Base-by-base conservation (phyloP, 1,140 invertebrate species). In the Thalassaphorura encarpata region DNA sequence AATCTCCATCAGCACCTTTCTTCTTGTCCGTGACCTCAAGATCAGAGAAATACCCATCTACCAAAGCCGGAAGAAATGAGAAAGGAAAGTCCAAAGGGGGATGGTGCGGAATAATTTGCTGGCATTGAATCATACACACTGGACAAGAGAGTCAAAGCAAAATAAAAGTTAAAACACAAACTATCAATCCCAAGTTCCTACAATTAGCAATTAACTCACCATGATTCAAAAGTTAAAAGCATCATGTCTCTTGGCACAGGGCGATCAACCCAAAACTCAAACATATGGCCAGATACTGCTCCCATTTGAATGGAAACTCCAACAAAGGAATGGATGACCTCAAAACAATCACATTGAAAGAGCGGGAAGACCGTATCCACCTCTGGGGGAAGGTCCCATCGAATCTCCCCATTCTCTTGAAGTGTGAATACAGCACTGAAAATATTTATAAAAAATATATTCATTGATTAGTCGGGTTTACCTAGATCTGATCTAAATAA, bases 331-430 rank as follows among this genome's bases (percentile, higher is more conserved):
- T 64, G 71, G 60, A 71, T 70, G 13, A 79, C 69, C 69, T 82
- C 80, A 69, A 79, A 83, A 41, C 79, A 82, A 67, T 82, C 79
- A 72, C 80, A 82, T 60, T 73, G 76, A 66, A 82, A 82, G 58
- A 83, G 70, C 2, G 80, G 78, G 61, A 80, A 74, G 24, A 70
- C 67, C 67, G 79, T 76, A 31, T 78, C 74, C 56, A 77, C 74
- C 45, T 78, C 74, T 26, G 73, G 67, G n/a, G 55, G 48, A 26
- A 64, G 46, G 3, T 61, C 78, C 80, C 80, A 83, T 3, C 72
- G 76, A 2, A 83, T 79, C 70, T 82, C 80, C 23, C 80, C 80
- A 64, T 73, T 77, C 60, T 81, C 78, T 70, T 81, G 79, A 29
- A 83, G 64, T 3, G 72, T 69, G 71, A 83, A 81, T 67, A 79